Evolutionary conservation across 2,797 vertebrate genomes (phyloP).

Genomic region (Anguilla anguilla): DNA sequence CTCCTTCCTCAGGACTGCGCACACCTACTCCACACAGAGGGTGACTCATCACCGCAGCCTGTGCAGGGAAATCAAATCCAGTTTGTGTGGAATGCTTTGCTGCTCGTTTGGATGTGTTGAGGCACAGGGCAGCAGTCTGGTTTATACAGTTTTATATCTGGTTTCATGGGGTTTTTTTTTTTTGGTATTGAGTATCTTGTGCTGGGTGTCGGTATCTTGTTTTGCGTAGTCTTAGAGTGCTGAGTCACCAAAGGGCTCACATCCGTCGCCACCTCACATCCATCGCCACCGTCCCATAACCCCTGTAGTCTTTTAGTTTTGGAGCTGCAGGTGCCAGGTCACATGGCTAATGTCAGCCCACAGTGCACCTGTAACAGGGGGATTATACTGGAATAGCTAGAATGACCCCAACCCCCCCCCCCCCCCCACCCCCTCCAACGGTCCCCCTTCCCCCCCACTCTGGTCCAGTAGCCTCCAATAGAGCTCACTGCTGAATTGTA

Average conservation of each 20-base stretch:
- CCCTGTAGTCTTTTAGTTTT: not conserved
- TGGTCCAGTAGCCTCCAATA: not conserved
- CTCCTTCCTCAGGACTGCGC: not conserved
- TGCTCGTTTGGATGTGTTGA: not conserved
- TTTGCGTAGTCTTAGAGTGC: not conserved
- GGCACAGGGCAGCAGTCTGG: not conserved
- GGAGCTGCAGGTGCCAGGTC: not conserved
- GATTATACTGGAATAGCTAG: slow-evolving; percentile 22
- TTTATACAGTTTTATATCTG: not conserved
- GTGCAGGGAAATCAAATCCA: slow-evolving; percentile 57
- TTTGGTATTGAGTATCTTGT: no score
- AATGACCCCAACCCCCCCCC: not conserved
- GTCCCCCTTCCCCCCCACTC: not conserved
- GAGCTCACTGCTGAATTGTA: slow-evolving; percentile 21
- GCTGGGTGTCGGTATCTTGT: not conserved
- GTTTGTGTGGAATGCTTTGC: not conserved
- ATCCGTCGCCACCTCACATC: not conserved
- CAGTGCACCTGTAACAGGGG: slow-evolving; percentile 10
- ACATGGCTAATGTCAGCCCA: not conserved
- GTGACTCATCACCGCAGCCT: slow-evolving; percentile 61
- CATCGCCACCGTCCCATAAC: not conserved
- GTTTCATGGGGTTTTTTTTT: not conserved
- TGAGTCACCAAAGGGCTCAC: not conserved
- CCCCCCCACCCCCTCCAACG: no score
- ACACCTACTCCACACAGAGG: slow-evolving; percentile 42